Conservation (phyloP, 1,140 invertebrate species). For the Batillaria attramentaria region DNA sequence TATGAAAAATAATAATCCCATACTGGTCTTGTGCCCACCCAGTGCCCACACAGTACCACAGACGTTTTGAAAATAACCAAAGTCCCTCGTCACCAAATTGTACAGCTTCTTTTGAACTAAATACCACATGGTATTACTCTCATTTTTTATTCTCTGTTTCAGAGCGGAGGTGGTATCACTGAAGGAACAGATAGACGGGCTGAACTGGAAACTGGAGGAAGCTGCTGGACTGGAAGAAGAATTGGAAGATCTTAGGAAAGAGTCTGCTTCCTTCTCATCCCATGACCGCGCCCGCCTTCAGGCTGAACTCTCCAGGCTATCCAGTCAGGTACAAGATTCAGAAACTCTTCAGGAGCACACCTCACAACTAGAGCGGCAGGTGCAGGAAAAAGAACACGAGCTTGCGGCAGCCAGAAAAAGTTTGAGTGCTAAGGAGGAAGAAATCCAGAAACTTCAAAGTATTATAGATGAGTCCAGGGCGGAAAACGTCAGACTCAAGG, state of each 20-base stretch:
- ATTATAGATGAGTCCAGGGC: not conserved
- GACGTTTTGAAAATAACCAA: too few species aligned
- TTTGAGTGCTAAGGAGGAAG: constrained; percentile 25
- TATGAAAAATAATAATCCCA: too few species aligned
- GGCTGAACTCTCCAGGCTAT: constrained; percentile 20
- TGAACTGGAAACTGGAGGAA: constrained; percentile 65
- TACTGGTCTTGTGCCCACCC: too few species aligned
- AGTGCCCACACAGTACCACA: too few species aligned
- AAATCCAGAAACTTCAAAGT: constrained; percentile 19
- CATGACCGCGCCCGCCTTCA: constrained; percentile 26
- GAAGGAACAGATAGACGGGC: constrained; percentile 55
- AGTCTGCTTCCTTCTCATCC: constrained; percentile 35
- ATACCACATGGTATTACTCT: too few species aligned
- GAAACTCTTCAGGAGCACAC: constrained; percentile 30
- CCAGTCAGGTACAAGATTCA: constrained; percentile 9
- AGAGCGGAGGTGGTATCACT: constrained; percentile 51
- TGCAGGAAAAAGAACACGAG: constrained; percentile 28
- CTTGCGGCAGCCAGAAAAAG: constrained; percentile 32
- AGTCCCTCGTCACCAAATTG: too few species aligned
- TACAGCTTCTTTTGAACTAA: too few species aligned
- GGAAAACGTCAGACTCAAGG: constrained; percentile 30
- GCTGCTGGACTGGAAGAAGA: constrained; percentile 58
- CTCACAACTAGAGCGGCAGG: not conserved
- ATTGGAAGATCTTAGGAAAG: constrained; percentile 44
- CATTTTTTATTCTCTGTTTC: not conserved